These are phyloP conservation scores for Dolomedes plantarius DNA, from an alignment of 2,888 invertebrate genomes.

Conservation along the genomic window DNA sequence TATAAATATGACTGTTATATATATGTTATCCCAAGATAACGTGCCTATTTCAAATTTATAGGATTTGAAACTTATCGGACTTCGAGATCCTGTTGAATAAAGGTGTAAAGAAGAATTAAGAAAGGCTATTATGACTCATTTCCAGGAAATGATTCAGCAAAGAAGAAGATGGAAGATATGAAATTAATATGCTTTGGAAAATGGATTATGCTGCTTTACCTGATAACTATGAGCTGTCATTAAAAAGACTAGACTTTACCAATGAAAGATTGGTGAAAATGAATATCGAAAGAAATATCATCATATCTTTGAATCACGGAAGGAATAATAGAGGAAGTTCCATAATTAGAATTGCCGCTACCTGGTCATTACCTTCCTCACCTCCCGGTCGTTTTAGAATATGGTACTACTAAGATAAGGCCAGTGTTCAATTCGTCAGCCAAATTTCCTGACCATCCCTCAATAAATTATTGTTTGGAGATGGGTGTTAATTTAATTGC, in stretches of 20 bases:
- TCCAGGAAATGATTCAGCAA: constrained; percentile 21
- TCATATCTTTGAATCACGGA: constrained; percentile 10
- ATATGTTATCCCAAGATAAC: constrained; percentile 17
- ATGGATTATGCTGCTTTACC: constrained; percentile 10
- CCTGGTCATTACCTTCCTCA: constrained; percentile 13
- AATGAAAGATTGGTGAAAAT: not conserved
- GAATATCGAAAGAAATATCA: not conserved
- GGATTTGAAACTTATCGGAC: constrained; percentile 30
- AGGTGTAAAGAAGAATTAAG: constrained; percentile 21
- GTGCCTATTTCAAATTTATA: not conserved
- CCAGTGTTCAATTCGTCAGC: constrained; percentile 26
- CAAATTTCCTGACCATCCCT: constrained; percentile 8
- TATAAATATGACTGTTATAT: constrained; percentile 10
- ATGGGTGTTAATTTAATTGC: constrained; percentile 18
- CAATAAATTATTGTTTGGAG: constrained; percentile 1
- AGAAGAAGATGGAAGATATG: constrained; percentile 34
- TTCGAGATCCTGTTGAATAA: constrained; percentile 18
- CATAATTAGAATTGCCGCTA: not conserved
- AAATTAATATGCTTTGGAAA: constrained; percentile 25
- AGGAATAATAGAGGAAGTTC: constrained; percentile 12
- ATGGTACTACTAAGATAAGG: not conserved
- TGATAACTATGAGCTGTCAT: constrained; percentile 27
- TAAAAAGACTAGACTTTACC: constrained; percentile 17
- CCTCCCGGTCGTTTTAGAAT: constrained; percentile 20
- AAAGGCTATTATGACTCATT: constrained; percentile 28